Evolutionary conservation across 2,888 invertebrate genomes (phyloP), one percentile per base, ranked within the genome.

Genomic region (Venustoraphidia nigricollis): DNA sequence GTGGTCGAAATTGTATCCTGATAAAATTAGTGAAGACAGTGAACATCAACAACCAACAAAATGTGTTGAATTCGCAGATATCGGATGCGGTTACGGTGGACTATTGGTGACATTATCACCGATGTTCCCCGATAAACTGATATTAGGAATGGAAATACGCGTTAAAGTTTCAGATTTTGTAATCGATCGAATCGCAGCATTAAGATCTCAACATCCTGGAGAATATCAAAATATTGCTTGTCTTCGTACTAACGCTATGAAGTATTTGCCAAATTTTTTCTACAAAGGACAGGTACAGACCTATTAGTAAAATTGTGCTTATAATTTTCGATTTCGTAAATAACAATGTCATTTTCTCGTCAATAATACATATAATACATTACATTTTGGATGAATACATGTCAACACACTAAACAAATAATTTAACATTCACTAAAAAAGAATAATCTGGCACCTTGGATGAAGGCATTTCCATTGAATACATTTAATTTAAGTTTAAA

Each of bases 91-190:
- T 1, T 98, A 97, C 72, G 97, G 97, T 34, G 97, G 98, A 10
- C 72, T 98, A 48, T 66, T 93, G 56, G 90, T 96, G 44, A 84
- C 88, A n/a, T 66, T 99, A 38, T 85, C 95, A 1, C 74, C 86
- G 48, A 80, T 95, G 80, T 98, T 85, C 70, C 95, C 97, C 1
- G 77, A 91, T 1, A 83, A 72, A 45, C 68, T 93, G 49, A 87
- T 94, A 69, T 69, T 99, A 45, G 98, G 98, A 34, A 79, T 98
- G 79, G 98, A 98, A 71, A 97, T 98, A 54, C 75, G 98, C 50
- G 92, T 97, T 0, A 98, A 99, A 71, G 98, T 98, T 0, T 94
- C 95, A 0, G 94, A 97, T 64, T 98, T 95, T 74, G 98, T 98
- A 0, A 85, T 87, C 71, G 95, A 98, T 62, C 77, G 94, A 55